phyloP scores from a whole-genome alignment of 2,888 invertebrate genomes.

The Aleiodes leptofemur region DNA sequence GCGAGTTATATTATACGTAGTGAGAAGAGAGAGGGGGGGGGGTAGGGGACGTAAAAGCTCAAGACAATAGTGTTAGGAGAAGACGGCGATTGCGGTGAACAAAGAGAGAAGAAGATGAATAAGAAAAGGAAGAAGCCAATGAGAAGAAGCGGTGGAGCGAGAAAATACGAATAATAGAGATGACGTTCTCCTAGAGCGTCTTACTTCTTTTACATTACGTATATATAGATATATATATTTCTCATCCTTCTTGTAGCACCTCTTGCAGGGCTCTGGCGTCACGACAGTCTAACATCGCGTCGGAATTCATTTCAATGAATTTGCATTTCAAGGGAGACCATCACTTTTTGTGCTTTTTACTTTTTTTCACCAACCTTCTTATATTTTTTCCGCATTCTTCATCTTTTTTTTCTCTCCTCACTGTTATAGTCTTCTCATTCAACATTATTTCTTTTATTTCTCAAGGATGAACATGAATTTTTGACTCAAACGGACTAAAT shows the following conservation, averaged over 20 bases:
- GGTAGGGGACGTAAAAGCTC: slow-evolving; percentile 48
- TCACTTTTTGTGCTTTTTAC: slow-evolving; percentile 1
- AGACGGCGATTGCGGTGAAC: slow-evolving; percentile 42
- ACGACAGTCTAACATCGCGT: slow-evolving; percentile 63
- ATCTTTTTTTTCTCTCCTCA: neutral
- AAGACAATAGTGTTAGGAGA: slow-evolving; percentile 29
- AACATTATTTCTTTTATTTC: too few species aligned
- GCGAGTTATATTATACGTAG: slow-evolving; percentile 6
- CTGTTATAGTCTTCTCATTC: neutral
- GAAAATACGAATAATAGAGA: slow-evolving; percentile 38
- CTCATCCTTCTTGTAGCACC: slow-evolving; percentile 46
- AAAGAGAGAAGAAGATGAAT: slow-evolving; percentile 38
- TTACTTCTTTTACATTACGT: slow-evolving; percentile 29
- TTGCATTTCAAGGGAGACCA: slow-evolving; percentile 63
- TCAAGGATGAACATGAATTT: too few species aligned
- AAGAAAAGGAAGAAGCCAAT: slow-evolving; percentile 40
- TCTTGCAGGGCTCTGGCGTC: slow-evolving; percentile 52
- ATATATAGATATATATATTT: slow-evolving; percentile 40
- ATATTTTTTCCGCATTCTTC: slow-evolving; percentile 24
- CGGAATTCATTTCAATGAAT: slow-evolving; percentile 70
- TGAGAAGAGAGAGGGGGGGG: too few species aligned
- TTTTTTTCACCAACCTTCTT: slow-evolving; percentile 9
- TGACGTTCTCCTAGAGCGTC: slow-evolving; percentile 19
- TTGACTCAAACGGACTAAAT: too few species aligned
- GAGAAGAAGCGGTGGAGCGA: slow-evolving; percentile 39